Percentiles rank a stretch among this genome's conserved stretches.
These are phyloP conservation scores for Xanthia icteritia DNA, from an alignment of 2,888 invertebrate genomes.

Conservation along the genomic window DNA sequence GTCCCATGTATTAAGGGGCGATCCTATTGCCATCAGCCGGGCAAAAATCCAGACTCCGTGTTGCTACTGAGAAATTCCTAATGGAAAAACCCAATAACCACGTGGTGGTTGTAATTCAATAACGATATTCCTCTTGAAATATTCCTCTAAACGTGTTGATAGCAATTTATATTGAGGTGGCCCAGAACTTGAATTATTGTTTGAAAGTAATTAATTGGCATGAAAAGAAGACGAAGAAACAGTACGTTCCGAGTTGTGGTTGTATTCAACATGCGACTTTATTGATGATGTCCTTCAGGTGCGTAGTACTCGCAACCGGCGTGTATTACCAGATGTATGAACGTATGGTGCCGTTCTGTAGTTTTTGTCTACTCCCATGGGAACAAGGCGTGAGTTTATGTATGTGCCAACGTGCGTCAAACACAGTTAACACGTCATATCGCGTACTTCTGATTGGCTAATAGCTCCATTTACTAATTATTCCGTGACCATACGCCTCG, in stretches of 20 bases:
- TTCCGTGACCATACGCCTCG: conserved; percentile 19
- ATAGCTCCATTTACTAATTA: conserved; percentile 20
- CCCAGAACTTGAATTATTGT: not conserved
- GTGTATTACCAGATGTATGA: too few relatives aligned
- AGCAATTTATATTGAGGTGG: not conserved
- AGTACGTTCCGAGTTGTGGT: not conserved
- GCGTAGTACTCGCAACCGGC: not conserved
- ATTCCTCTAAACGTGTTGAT: not conserved
- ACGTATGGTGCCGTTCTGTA: too few relatives aligned
- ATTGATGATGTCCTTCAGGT: not conserved
- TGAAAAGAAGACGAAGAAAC: not conserved
- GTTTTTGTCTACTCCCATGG: not conserved
- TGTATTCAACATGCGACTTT: not conserved
- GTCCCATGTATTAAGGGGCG: not conserved
- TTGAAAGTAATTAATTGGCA: not conserved
- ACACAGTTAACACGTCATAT: not conserved
- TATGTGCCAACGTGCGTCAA: not conserved
- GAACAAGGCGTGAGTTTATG: not conserved
- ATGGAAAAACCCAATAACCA: too few relatives aligned
- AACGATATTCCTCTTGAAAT: not conserved
- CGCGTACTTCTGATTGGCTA: not conserved
- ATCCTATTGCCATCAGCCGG: not conserved
- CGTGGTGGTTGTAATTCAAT: too few relatives aligned
- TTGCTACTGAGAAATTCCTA: not conserved
- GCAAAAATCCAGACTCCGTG: not conserved